Conservation (phyloP, 2,113 vertebrate species). For the Thermophis baileyi region DNA sequence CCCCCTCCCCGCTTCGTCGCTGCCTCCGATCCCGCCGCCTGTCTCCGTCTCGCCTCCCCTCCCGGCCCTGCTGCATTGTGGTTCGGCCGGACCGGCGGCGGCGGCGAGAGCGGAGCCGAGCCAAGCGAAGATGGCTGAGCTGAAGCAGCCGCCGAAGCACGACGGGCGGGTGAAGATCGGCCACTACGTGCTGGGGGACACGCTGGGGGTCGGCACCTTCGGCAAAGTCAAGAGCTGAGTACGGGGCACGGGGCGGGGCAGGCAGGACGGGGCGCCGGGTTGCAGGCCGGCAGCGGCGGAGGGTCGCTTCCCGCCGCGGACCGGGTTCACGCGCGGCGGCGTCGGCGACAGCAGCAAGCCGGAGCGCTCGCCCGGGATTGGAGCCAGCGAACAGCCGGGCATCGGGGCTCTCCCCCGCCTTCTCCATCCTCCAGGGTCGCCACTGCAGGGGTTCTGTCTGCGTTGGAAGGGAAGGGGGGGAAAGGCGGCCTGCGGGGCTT, state of each 20-base stretch:
- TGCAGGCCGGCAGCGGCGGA: too few species aligned
- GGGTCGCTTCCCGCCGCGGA: not conserved
- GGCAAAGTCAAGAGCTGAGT: conserved; percentile 99
- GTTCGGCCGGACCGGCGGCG: conserved; percentile 38
- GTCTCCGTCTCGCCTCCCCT: conserved; percentile 40
- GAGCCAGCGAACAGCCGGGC: not conserved
- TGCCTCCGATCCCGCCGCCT: not conserved
- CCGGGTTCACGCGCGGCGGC: not conserved
- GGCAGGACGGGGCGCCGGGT: not conserved
- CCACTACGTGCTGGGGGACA: conserved; percentile 94
- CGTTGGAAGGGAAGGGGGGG: not conserved
- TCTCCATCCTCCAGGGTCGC: too few species aligned
- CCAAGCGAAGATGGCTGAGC: conserved; percentile 87
- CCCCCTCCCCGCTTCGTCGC: not conserved
- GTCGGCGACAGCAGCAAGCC: not conserved
- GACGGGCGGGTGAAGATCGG: conserved; percentile 96
- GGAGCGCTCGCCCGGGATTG: not conserved
- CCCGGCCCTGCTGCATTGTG: conserved; percentile 65
- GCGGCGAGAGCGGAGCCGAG: not conserved
- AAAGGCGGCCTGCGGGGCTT: not conserved
- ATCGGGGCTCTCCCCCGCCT: not conserved
- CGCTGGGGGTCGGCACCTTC: conserved; percentile 95
- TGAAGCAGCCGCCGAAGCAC: conserved; percentile 83
- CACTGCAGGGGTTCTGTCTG: not conserved
- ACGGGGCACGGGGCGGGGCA: conserved; percentile 14